Base-by-base conservation (phyloP, 1,140 invertebrate species). In the Diorhabda sublineata region DNA sequence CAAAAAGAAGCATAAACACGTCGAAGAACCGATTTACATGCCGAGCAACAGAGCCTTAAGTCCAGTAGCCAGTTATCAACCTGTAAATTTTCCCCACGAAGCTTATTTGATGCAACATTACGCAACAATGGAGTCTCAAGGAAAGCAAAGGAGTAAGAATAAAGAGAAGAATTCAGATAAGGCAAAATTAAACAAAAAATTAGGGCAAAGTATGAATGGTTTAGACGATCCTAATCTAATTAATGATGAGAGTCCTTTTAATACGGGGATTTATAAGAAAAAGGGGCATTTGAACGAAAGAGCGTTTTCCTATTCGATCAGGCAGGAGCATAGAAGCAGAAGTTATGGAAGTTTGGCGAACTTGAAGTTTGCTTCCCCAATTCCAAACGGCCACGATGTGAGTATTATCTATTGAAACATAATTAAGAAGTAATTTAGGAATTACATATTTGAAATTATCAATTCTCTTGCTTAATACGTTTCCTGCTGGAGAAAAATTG, bases 241-340 rank as follows among this genome's bases (percentile, higher is more conserved):
- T 41, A 63, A 69, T 8, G 90, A 88, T 43, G 92, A 92, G 59
- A 93, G 92, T 8, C 87, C 90, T 5, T 94, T 92, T 47, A 92
- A 91, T 52, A 94, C 93, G 0, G 92, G 92, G 6, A 93, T 94
- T 68, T 96, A 97, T 79, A 85, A 92, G 61, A 90, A 94, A 77
- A 95, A 96, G 76, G 94, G 94, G 1, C 94, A 97, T 78, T 81
- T 97, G 65, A 97, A 97, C 80, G 95, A 97, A 80, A 83, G 94
- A 61, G 95, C 95, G 11, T 97, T 97, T 79, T 95, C 93, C 8
- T 96, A 97, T 82, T 96, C 94, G 63, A 97, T 97, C 75, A 84
- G 94, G 61, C 94, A 96, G 77, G 94, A 96, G 79, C 94, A 96
- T 80, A 86, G 94, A 61, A 95, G 93, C 76, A 85, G 94, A 58